Percentiles rank a stretch among this genome's conserved stretches.
Conservation (phyloP, 1,140 invertebrate species). For the Brachionus manjavacas region DNA sequence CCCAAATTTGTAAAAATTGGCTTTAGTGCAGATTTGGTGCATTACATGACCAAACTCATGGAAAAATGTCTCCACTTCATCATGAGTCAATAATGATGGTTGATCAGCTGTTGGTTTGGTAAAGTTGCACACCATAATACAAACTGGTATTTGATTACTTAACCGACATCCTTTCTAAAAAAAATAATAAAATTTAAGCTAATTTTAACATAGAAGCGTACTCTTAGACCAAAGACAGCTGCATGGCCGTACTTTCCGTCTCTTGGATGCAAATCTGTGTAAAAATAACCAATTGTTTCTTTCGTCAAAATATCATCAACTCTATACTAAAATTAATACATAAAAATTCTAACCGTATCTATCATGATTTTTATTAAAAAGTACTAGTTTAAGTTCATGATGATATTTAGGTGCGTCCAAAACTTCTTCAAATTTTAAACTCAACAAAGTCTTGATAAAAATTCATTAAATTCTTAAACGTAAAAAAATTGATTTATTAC, state of each 20-base stretch:
- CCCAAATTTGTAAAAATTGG: slow-evolving; percentile 58
- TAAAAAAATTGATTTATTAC: slow-evolving; percentile 45
- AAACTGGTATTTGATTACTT: slow-evolving; percentile 56
- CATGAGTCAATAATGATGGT: slow-evolving; percentile 60
- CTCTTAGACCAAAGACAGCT: slow-evolving; percentile 51
- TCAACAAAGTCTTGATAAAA: slow-evolving; percentile 54
- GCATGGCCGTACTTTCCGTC: slow-evolving; percentile 62
- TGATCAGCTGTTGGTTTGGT: slow-evolving; percentile 59
- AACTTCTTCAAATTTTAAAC: slow-evolving; percentile 58
- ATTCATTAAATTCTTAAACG: background rate
- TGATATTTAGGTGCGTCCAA: slow-evolving; percentile 59
- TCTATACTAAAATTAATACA: slow-evolving; percentile 51
- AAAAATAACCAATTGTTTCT: slow-evolving; percentile 61
- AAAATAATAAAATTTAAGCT: background rate
- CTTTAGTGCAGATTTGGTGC: slow-evolving; percentile 60
- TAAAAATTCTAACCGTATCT: background rate
- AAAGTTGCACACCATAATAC: slow-evolving; percentile 62
- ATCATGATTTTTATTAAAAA: slow-evolving; percentile 45
- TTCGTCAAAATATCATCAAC: slow-evolving; percentile 55
- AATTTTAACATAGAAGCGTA: slow-evolving; percentile 44
- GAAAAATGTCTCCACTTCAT: slow-evolving; percentile 63
- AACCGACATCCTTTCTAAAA: slow-evolving; percentile 34
- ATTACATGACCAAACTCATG: slow-evolving; percentile 64
- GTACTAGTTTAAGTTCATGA: slow-evolving; percentile 60
- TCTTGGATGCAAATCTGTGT: slow-evolving; percentile 60